These are phyloP conservation scores for Leptogaster cylindrica DNA, from an alignment of 2,888 invertebrate genomes.

Conservation along the genomic window DNA sequence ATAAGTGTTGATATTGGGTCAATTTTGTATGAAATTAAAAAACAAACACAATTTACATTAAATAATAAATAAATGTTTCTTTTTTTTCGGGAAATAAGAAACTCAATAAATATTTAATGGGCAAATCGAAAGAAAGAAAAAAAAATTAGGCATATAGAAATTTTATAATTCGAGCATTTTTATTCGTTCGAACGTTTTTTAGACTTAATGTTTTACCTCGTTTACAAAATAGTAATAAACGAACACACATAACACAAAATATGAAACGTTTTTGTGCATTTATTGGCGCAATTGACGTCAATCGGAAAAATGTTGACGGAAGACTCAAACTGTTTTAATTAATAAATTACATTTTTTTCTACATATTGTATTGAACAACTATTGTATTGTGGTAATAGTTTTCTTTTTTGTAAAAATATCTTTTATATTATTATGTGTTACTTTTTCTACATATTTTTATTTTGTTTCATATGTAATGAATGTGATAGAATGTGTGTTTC, in stretches of 20 bases:
- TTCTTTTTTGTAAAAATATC: conserved; percentile 6
- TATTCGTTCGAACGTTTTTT: not conserved
- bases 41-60: conserved; percentile 33
- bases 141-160: conserved; percentile 16
- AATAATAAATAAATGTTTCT: conserved; percentile 31
- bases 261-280: no score
- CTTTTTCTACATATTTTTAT: no score
- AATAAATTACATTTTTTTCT: not conserved
- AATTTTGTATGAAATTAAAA: conserved; percentile 30
- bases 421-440: not conserved
- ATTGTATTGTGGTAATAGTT: conserved; percentile 18
- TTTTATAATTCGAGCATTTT: conserved; percentile 30
- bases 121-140: not conserved
- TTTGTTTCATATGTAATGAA: conserved; percentile 21
- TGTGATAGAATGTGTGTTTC: conserved; percentile 30
- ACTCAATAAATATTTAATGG: conserved; percentile 18
- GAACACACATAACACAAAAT: conserved; percentile 6
- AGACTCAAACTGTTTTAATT: conserved; percentile 1
- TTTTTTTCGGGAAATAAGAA: conserved; percentile 31
- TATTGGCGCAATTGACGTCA: no score
- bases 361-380: not conserved
- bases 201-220: conserved; percentile 20
- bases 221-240: conserved; percentile 2
- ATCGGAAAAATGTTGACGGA: not conserved
- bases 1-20: conserved; percentile 31